Conservation (phyloP, 2,797 vertebrate species). For the Sebastes jordani region DNA sequence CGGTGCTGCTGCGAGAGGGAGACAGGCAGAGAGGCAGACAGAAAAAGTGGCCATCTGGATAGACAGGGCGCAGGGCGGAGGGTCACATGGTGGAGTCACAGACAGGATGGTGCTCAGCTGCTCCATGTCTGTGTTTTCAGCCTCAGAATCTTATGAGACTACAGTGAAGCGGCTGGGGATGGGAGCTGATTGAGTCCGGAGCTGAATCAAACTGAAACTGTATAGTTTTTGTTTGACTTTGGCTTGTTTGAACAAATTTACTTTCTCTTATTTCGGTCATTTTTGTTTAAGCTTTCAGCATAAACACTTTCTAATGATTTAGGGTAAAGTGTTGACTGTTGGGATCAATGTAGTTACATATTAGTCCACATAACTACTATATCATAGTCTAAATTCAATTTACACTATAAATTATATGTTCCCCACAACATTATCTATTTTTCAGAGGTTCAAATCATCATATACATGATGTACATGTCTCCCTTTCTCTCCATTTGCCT, state of each 20-base stretch:
- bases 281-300: neutral
- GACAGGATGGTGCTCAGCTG: slow-evolving; percentile 74
- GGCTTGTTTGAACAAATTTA: neutral
- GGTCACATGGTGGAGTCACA: slow-evolving; percentile 68
- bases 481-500: neutral
- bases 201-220: slow-evolving; percentile 28
- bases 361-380: neutral
- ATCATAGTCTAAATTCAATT: neutral
- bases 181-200: slow-evolving; percentile 14
- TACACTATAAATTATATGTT: neutral
- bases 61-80: slow-evolving; percentile 50
- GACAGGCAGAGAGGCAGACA: slow-evolving; percentile 31
- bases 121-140: slow-evolving; percentile 53
- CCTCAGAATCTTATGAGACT: slow-evolving; percentile 57
- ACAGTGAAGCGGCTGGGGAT: slow-evolving; percentile 29
- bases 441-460: neutral
- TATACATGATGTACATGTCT: neutral
- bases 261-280: neutral
- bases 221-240: slow-evolving; percentile 31
- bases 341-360: neutral
- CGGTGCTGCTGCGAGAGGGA: slow-evolving; percentile 9
- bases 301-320: neutral
- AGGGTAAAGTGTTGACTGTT: neutral
- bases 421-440: neutral
- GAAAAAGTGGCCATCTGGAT: slow-evolving; percentile 74